phyloP scores from a whole-genome alignment of 1,140 invertebrate genomes.

The Zaprionus tsacasi region DNA sequence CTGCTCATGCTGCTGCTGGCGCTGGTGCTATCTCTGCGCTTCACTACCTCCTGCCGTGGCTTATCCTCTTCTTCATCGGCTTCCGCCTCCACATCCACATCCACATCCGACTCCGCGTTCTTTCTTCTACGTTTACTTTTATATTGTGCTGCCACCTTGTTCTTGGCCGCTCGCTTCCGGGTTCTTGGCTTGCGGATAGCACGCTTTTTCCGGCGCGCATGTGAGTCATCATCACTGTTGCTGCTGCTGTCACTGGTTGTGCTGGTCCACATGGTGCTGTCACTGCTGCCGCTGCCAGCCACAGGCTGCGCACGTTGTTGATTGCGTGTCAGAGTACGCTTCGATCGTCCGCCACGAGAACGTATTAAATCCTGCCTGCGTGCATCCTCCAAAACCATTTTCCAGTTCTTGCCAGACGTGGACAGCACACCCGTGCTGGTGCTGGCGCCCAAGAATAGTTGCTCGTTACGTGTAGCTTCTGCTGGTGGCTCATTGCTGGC shows the following conservation, averaged over 20 bases:
- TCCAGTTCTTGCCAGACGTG: constrained; percentile 64
- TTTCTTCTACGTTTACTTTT: constrained; percentile 45
- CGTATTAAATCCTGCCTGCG: constrained; percentile 46
- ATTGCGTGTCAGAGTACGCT: constrained; percentile 27
- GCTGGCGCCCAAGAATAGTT: constrained; percentile 68
- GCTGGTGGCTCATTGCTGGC: constrained; percentile 2
- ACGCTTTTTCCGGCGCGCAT: constrained; percentile 33
- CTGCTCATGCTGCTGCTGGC: constrained; percentile 43
- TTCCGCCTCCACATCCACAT: neutral
- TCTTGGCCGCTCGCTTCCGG: constrained; percentile 21
- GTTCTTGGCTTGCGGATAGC: constrained; percentile 20
- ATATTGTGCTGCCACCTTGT: neutral
- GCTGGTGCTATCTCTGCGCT: constrained; percentile 23
- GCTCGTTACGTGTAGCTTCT: constrained; percentile 10
- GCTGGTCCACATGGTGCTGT: constrained; percentile 23
- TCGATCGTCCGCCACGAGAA: constrained; percentile 11
- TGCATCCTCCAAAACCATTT: constrained; percentile 52
- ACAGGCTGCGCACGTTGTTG: constrained; percentile 13
- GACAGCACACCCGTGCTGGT: constrained; percentile 71
- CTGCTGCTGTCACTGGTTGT: constrained; percentile 29
- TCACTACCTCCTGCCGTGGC: neutral
- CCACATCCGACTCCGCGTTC: neutral
- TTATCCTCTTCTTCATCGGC: neutral
- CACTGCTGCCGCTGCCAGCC: constrained; percentile 15
- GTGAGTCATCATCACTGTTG: constrained; percentile 28